Evolutionary conservation across 1,140 invertebrate species (phyloP).

Genomic region (Drosophila pandora): DNA sequence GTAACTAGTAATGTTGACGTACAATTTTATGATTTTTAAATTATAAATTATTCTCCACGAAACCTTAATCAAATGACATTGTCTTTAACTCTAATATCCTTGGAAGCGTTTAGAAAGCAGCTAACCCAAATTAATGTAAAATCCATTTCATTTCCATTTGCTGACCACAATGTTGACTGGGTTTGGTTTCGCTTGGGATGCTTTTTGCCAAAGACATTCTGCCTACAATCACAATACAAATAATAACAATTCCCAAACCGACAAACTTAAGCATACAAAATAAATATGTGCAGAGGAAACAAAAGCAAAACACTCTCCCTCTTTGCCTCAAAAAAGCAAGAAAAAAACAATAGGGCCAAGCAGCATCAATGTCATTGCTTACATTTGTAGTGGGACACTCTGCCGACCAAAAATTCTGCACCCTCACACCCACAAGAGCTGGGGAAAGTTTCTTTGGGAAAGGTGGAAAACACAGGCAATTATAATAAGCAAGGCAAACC

Average conservation of each 20-base stretch:
- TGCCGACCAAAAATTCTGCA: constrained; percentile 42
- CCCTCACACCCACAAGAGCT: constrained; percentile 24
- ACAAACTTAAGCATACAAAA: constrained; percentile 52
- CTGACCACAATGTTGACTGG: constrained; percentile 48
- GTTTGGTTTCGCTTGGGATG: constrained; percentile 30
- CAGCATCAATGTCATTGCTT: constrained; percentile 69
- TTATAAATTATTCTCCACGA: too few species aligned
- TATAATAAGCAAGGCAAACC: constrained; percentile 66
- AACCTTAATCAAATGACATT: too few species aligned
- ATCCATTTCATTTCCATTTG: constrained; percentile 35
- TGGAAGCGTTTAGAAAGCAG: too few species aligned
- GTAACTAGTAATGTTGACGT: too few species aligned
- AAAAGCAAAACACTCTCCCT: constrained; percentile 33
- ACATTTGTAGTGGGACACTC: constrained; percentile 58
- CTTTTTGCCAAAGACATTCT: constrained; percentile 31
- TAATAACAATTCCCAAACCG: constrained; percentile 42
- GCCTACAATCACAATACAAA: constrained; percentile 53
- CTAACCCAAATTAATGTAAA: not conserved
- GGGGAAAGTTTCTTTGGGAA: constrained; percentile 31
- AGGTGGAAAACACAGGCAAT: constrained; percentile 69
- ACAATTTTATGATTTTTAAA: too few species aligned
- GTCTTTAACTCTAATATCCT: too few species aligned
- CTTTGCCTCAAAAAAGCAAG: not conserved
- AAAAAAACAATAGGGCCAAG: constrained; percentile 23
- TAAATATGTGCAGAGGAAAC: constrained; percentile 29